These are phyloP conservation scores for Dendrocincla fuliginosa DNA, from an alignment of 2,797 vertebrate genomes.

Conservation along the genomic window DNA sequence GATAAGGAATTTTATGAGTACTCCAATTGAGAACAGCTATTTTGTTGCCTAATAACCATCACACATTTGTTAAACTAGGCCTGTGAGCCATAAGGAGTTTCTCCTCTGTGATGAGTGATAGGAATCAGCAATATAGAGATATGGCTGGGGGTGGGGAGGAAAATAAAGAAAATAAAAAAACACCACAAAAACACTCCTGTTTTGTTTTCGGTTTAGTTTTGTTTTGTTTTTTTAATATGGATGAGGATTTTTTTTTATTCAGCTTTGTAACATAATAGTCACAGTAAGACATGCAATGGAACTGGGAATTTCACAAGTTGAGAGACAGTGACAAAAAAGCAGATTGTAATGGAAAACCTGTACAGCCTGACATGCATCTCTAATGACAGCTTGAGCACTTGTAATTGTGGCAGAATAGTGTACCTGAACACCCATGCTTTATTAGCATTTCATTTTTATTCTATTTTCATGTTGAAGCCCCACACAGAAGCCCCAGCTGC, in stretches of 20 bases:
- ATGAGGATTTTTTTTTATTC: neutral
- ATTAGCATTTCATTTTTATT: neutral
- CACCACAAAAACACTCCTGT: neutral
- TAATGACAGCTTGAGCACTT: neutral
- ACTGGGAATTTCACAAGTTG: neutral
- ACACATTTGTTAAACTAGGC: neutral
- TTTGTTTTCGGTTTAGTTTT: too few species aligned
- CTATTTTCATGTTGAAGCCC: neutral
- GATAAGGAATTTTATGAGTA: slow-evolving; percentile 16
- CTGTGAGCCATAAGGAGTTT: neutral
- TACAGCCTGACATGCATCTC: neutral
- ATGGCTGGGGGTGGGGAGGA: neutral
- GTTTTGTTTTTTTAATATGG: neutral
- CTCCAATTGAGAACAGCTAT: neutral
- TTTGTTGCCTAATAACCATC: neutral
- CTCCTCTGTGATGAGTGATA: neutral
- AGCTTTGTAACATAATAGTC: neutral
- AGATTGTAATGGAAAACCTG: neutral
- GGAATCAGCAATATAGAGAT: neutral
- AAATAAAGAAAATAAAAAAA: neutral
- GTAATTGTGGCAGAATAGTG: neutral
- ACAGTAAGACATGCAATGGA: neutral
- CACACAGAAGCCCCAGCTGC: neutral
- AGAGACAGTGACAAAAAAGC: neutral
- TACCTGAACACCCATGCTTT: neutral